Conservation (phyloP, 2,888 invertebrate genomes). For the Catonia carolina region DNA sequence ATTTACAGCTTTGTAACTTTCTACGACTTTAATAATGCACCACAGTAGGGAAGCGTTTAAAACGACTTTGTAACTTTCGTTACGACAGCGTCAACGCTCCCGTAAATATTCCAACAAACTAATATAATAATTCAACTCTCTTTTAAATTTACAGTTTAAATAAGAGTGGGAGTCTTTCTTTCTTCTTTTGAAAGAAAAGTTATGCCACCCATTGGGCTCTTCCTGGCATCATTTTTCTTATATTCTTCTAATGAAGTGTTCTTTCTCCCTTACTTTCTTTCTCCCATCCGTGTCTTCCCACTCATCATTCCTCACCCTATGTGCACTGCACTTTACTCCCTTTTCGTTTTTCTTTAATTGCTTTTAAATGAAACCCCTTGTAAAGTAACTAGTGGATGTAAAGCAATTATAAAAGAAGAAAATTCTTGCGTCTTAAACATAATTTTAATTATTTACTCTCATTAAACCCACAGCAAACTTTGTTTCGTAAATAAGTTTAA, state of each 20-base stretch:
- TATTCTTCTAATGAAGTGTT: neutral
- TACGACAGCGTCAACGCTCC: neutral
- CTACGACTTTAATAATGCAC: constrained; percentile 1
- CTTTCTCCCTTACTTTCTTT: neutral
- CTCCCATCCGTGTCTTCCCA: no score
- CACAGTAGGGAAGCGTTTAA: constrained; percentile 3
- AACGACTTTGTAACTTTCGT: neutral
- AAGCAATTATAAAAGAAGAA: no score
- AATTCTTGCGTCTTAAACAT: no score
- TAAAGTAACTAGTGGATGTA: no score
- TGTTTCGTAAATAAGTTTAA: no score
- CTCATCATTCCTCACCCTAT: no score
- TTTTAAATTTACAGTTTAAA: constrained; percentile 1
- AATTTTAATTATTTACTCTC: no score
- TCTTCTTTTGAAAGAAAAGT: neutral
- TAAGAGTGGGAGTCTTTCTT: neutral
- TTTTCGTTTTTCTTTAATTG: constrained; percentile 25
- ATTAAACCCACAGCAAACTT: no score
- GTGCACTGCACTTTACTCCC: no score
- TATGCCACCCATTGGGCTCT: neutral
- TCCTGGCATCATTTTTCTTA: neutral
- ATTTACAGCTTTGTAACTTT: neutral
- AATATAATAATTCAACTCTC: constrained; percentile 1
- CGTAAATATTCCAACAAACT: neutral
- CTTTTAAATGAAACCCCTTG: constrained; percentile 28